phyloP scores from a whole-genome alignment of 2,797 vertebrate genomes.

The Schizothorax lantsangensis region DNA sequence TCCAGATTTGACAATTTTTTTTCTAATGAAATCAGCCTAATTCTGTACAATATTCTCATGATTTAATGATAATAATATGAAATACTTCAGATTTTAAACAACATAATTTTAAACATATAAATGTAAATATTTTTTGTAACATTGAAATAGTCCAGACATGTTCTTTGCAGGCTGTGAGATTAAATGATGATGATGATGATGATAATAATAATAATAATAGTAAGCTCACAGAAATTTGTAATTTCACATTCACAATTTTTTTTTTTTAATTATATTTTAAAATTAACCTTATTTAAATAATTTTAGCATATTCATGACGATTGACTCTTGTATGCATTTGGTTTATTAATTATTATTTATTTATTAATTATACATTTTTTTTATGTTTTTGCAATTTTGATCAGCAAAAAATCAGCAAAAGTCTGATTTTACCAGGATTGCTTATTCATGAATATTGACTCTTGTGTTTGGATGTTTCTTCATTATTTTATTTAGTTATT shows the following conservation, averaged over 20 bases:
- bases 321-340: no score
- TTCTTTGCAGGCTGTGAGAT: not conserved
- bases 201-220: not conserved
- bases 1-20: not conserved
- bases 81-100: not conserved
- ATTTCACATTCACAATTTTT: no score
- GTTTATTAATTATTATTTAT: no score
- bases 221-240: not conserved
- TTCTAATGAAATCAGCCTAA: no score
- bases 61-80: not conserved
- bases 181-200: not conserved
- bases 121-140: not conserved
- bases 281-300: not conserved
- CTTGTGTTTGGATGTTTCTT: not conserved
- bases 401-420: no score
- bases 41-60: not conserved
- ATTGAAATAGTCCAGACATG: not conserved
- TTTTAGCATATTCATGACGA: no score
- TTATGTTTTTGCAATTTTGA: no score
- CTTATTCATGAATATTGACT: no score
- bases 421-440: no score
- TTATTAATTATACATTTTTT: no score
- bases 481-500: not conserved
- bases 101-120: not conserved
- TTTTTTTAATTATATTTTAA: no score